Conservation (phyloP, 2,797 vertebrate genomes). For the Protonibea diacanthus region DNA sequence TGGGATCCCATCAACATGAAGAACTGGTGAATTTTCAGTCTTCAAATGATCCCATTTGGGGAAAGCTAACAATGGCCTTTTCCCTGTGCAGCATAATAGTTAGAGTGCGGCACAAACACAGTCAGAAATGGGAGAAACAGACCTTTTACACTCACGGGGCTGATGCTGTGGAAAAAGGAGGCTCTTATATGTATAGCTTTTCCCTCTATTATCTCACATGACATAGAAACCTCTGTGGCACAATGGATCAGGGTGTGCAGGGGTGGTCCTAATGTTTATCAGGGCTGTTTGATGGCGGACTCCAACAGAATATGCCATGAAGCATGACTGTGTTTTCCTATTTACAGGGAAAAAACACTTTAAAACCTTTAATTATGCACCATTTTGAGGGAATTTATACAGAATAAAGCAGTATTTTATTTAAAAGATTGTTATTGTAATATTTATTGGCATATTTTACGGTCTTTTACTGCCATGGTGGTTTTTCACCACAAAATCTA, state of each 20-base stretch:
- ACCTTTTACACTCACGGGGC: neutral
- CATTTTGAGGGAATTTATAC: no score
- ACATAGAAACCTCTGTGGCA: neutral
- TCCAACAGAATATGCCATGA: neutral
- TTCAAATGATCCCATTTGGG: conserved; percentile 27
- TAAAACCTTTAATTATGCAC: no score
- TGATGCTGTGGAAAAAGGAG: neutral
- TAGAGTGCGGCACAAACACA: neutral
- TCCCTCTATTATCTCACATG: neutral
- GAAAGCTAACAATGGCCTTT: conserved; percentile 20
- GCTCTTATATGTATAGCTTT: neutral
- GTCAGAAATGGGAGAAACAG: neutral
- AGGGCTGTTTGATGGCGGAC: neutral
- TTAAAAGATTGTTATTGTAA: no score
- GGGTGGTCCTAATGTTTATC: neutral
- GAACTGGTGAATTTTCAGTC: conserved; percentile 5
- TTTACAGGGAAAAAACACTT: no score
- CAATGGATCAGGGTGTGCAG: neutral
- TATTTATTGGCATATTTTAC: no score
- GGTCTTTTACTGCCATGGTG: no score
- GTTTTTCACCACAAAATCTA: no score
- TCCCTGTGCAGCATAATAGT: neutral
- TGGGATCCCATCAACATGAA: conserved; percentile 37
- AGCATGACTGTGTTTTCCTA: no score
- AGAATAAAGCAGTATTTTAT: no score